Base-by-base conservation (phyloP, 2,113 vertebrate species). In the Dasypus novemcinctus region DNA sequence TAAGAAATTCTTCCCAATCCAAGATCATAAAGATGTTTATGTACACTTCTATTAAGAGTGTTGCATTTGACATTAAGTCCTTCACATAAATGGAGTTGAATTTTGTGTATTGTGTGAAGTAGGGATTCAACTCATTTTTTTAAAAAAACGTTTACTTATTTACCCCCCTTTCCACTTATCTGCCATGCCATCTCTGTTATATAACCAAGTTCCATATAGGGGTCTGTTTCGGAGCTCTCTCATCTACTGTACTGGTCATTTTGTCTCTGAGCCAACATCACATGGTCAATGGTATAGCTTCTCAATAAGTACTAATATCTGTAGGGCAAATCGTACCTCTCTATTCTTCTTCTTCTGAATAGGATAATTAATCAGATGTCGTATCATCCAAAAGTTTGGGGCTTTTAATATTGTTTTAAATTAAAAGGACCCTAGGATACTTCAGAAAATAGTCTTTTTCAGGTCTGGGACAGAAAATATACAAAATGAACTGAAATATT, bases 341-440 rank as follows among this genome's bases (percentile, higher is more conserved):
- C 89, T 92, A 59, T 59, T 92, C 63, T 94, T 88, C 49, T 78
- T 71, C 31, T 75, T 83, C 80, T 90, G 15, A 92, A 93, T 91
- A 87, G 49, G 68, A 29, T 82, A 90, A 96, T 93, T 87, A 90
- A 89, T 95, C 64, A 95, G 17, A 46, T 96, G 63, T 96, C 18
- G 49, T 74, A 88, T 31, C 68, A 29, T 20, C 38, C n/a, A 27
- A 49, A 49, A 49, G 49, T 91, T 82, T 89, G 87, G 92, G 75
- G 25, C 18, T 94, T 93, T 95, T 69, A 91, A 84, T 94, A 69
- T 20, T 25, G 86, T 93, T 92, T 88, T 43, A 59, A 92, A 71
- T 76, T 59, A 71, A 92, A 84, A 69, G 23, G 15, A 92, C 7
- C 59, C 81, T 76, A 33, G 38, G 29, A 80, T 88, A 66, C 38